A percentile compares a stretch with the other conserved stretches of the same genome.
Evolutionary conservation across 2,113 vertebrate species (phyloP).

Genomic region (Aphyosemion australe): DNA sequence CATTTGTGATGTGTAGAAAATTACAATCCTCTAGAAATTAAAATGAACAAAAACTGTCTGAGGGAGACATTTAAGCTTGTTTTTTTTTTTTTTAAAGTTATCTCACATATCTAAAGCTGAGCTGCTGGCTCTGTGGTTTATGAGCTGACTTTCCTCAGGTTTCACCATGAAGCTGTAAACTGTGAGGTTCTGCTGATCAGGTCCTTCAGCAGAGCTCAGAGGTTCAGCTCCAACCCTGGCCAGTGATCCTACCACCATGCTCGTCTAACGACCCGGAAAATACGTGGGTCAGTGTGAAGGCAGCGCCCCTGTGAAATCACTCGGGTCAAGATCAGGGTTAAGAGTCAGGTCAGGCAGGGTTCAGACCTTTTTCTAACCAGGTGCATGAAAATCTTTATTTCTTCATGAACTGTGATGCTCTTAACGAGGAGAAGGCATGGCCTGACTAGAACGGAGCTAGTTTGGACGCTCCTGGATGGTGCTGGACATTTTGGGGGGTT

Average conservation of each 20-base stretch:
- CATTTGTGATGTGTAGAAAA: no score
- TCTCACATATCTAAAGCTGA: not conserved
- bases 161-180: conserved; percentile 26
- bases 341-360: conserved; percentile 39
- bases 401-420: no score
- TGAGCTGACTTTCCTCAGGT: conserved; percentile 37
- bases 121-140: conserved; percentile 19
- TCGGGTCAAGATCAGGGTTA: conserved; percentile 54
- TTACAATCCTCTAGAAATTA: no score
- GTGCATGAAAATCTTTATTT: not conserved
- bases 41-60: no score
- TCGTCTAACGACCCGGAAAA: conserved; percentile 44
- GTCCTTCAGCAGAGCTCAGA: conserved; percentile 23
- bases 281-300: conserved; percentile 44
- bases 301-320: conserved; percentile 27
- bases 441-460: no score
- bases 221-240: conserved; percentile 21
- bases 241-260: conserved; percentile 17
- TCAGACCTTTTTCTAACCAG: conserved; percentile 19
- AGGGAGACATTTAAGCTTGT: no score
- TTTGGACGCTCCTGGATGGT: no score
- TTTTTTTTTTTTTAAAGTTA: not conserved
- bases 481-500: no score
- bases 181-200: conserved; percentile 17
- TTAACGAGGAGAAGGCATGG: no score